Evolutionary conservation across 2,113 vertebrate species (phyloP), one percentile per base, ranked within the genome.

Genomic region (Onychostruthus taczanowskii): DNA sequence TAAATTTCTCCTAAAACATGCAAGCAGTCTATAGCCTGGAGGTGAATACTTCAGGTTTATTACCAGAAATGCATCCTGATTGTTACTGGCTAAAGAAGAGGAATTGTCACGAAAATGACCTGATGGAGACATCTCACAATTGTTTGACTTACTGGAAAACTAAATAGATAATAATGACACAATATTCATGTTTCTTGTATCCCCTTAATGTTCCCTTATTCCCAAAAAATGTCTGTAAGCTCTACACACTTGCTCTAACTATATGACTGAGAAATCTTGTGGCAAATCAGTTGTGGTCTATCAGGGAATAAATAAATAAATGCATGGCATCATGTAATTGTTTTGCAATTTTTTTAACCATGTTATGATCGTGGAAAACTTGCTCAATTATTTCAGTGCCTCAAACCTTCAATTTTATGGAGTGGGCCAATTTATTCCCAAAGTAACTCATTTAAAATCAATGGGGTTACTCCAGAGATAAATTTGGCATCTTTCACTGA

Each of bases 361-460:
- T 33, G n/a, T 70, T 87, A 74, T 61, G 68, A 83, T 58, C 33
- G 43, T 30, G 20, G 70, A 95, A 96, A 94, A 90, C 83, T 93
- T 90, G 49, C 84, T 89, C 39, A 82, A 90, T 96, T 95, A 82
- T 94, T 95, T 89, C 39, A n/a, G 10, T 95, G 79, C 84, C 73
- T 97, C 91, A 91, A 69, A 83, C 72, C 77, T 96, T 83, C 77
- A 84, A 78, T 55, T 97, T 58, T 56, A 67, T 90, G 66, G 59
- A 87, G 87, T 59, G 70, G 80, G 83, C 83, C 79, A 93, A 87
- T 87, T 91, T 83, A 93, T 83, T 94, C 85, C 72, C 72, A n/a
- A 89, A 93, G 90, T 92, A 95, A 87, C 61, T 92, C 17, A 89
- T 93, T 94, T 91, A 80, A 91, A 97, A 94, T 92, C 85, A 92